phyloP scores from a whole-genome alignment of 2,113 vertebrate species.

The Poeciliopsis prolifica region DNA sequence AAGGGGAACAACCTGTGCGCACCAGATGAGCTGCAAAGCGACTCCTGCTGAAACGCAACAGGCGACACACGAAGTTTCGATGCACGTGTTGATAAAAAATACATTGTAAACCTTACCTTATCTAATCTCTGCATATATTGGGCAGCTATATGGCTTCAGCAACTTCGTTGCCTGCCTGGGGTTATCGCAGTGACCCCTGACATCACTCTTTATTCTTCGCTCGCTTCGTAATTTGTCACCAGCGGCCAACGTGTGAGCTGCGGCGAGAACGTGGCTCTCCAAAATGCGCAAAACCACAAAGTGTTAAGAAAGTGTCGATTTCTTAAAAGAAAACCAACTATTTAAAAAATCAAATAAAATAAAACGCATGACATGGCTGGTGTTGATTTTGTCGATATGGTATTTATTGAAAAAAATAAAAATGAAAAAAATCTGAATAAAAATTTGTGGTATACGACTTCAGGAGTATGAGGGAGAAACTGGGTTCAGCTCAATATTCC shows the following conservation, averaged over 20 bases:
- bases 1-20: conserved; percentile 85
- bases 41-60: conserved; percentile 54
- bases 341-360: conserved; percentile 3
- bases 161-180: conserved; percentile 43
- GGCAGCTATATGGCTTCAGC: conserved; percentile 29
- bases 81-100: conserved; percentile 18
- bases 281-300: conserved; percentile 46
- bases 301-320: not conserved
- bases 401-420: not conserved
- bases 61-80: conserved; percentile 43
- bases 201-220: conserved; percentile 62
- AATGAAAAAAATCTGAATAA: not conserved
- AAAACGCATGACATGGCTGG: not conserved
- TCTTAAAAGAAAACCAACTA: not conserved
- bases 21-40: conserved; percentile 74
- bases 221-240: conserved; percentile 71
- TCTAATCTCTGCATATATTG: conserved; percentile 16
- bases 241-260: conserved; percentile 54
- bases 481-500: not conserved
- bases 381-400: not conserved
- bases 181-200: conserved; percentile 70
- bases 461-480: not conserved
- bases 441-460: not conserved
- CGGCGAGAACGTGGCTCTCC: conserved; percentile 7
- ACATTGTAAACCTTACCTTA: conserved; percentile 16